Conservation (phyloP, 1,140 invertebrate species). For the Drosophila virilis region DNA sequence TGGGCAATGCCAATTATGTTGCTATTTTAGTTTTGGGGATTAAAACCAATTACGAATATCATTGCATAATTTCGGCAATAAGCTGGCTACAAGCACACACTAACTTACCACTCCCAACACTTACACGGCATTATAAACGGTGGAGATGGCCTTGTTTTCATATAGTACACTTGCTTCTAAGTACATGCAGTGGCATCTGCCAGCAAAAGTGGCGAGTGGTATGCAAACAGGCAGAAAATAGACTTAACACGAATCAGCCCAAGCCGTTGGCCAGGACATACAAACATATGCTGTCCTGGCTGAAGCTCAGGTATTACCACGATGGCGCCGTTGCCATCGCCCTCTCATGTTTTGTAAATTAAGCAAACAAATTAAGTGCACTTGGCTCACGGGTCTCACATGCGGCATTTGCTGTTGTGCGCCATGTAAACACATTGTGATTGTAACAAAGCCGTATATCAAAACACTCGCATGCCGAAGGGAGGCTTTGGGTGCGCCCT, state of each 20-base stretch:
- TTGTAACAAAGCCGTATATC: slow-evolving; percentile 76
- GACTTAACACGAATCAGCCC: slow-evolving; percentile 26
- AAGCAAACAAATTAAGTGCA: slow-evolving; percentile 83
- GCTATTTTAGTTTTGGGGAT: slow-evolving; percentile 4
- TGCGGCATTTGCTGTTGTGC: slow-evolving; percentile 54
- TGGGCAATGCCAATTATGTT: background rate
- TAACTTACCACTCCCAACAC: slow-evolving; percentile 8
- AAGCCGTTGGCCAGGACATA: slow-evolving; percentile 1
- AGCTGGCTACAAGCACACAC: slow-evolving; percentile 33
- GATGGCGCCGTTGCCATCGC: slow-evolving; percentile 21
- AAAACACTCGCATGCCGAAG: slow-evolving; percentile 47
- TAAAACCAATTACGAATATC: slow-evolving; percentile 23
- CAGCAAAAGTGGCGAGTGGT: slow-evolving; percentile 26
- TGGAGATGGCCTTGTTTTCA: slow-evolving; percentile 20
- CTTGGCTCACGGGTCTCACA: slow-evolving; percentile 64
- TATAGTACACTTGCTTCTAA: slow-evolving; percentile 29
- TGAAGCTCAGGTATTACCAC: slow-evolving; percentile 54
- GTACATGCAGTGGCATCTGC: slow-evolving; percentile 34
- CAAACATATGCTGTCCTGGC: slow-evolving; percentile 25
- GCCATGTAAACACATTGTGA: slow-evolving; percentile 79
- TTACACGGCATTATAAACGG: background rate
- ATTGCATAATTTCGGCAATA: slow-evolving; percentile 64
- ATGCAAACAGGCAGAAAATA: slow-evolving; percentile 39
- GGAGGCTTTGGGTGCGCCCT: slow-evolving; percentile 47
- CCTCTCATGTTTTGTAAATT: slow-evolving; percentile 82